Conservation (phyloP, 2,888 invertebrate species). For the Parnassius apollo region DNA sequence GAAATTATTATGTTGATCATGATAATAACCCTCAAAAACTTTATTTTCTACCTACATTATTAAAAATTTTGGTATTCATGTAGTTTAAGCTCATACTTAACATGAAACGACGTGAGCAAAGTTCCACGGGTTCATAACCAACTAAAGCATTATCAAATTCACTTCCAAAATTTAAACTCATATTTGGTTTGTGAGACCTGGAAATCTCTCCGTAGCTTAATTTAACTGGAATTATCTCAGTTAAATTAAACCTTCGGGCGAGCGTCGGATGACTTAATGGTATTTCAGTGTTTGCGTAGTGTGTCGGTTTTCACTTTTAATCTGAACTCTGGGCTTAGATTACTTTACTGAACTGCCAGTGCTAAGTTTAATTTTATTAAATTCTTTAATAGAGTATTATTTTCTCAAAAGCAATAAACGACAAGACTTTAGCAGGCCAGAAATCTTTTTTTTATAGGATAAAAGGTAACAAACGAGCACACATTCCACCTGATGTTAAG, state of each 20-base stretch:
- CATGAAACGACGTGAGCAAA: background rate
- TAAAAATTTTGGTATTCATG: too few species aligned
- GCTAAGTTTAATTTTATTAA: conserved; percentile 21
- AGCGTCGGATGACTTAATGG: conserved; percentile 65
- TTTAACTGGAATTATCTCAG: conserved; percentile 46
- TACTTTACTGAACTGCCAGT: conserved; percentile 5
- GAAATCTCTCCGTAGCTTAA: conserved; percentile 29
- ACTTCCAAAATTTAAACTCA: conserved; percentile 17
- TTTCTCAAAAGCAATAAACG: conserved; percentile 24
- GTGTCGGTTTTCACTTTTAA: conserved; percentile 64
- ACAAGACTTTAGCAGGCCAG: background rate
- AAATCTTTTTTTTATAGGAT: background rate
- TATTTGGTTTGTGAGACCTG: conserved; percentile 23
- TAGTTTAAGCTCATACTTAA: background rate
- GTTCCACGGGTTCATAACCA: conserved; percentile 2
- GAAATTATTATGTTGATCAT: too few species aligned
- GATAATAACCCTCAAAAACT: too few species aligned
- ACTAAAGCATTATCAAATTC: conserved; percentile 21
- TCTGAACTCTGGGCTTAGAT: conserved; percentile 42
- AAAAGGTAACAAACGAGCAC: too few species aligned
- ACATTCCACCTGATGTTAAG: background rate
- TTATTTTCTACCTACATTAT: too few species aligned
- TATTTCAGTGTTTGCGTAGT: conserved; percentile 69
- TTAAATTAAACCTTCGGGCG: conserved; percentile 59
- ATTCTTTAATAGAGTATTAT: conserved; percentile 19